Base-by-base conservation (phyloP, 2,888 invertebrate genomes). In the Labia minor region DNA sequence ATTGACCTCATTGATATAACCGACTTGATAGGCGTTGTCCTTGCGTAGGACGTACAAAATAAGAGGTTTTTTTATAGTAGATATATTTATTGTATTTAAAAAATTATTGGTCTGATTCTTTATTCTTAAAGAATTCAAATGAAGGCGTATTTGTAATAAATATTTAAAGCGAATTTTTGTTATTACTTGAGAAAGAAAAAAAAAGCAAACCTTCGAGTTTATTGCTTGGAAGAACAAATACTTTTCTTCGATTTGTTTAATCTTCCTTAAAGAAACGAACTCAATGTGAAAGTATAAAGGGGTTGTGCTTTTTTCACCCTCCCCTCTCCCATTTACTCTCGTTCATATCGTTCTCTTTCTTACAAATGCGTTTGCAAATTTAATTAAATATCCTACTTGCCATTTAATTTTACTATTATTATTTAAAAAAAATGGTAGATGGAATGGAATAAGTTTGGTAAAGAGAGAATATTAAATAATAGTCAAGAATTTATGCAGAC, bases 201-300 rank as follows among this genome's bases (percentile, higher is more conserved):
- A 49, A 16, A 14, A n/a, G n/a, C n/a, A n/a, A n/a, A n/a, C n/a
- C n/a, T 16, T 14, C n/a, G 49, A 49, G 49, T 49, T 16, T 49
- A 49, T 49, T 49, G 49, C 14, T 11, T 49, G 49, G 49, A 49
- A 49, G 49, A 49, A 49, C 49, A 49, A 49, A 49, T 49, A 49
- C 49, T 49, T 49, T 26, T 49, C 49, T 49, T 49, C 49, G 49
- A 49, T 49, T 49, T 49, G 49, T 49, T 49, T 49, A 49, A 49
- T 49, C 49, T 49, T 16, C 49, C 49, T 49, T 49, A 49, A 49
- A 49, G 49, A 49, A 49, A 49, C 49, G 49, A 49, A 49, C 49
- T 49, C 49, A 49, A 49, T 49, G 49, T 4, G 16, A 49, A 49
- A 11, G 49, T 16, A 49, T 49, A 49, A 49, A 49, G 16, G 49